A percentile compares a stretch with the other conserved stretches of the same genome.
These are phyloP conservation scores for Caenorhabditis auriculariae DNA, from an alignment of 2,888 invertebrate species.

Conservation along the genomic window DNA sequence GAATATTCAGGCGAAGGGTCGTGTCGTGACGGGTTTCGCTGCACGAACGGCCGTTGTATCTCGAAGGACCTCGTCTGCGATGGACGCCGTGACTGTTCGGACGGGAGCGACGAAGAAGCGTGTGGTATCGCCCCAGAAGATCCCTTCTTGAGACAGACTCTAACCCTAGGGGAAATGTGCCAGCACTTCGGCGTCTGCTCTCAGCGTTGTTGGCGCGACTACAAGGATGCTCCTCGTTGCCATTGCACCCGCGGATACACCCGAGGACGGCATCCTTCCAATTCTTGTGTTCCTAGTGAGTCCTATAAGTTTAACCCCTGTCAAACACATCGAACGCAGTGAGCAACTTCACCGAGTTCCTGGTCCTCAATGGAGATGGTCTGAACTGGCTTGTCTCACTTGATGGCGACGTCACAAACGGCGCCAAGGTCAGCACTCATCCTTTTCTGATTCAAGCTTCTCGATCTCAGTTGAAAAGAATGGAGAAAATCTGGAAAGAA, in stretches of 20 bases:
- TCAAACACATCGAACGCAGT: too few species aligned
- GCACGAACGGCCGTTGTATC: conserved; percentile 76
- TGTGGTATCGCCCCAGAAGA: too few species aligned
- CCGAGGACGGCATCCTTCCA: too few species aligned
- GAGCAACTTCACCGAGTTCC: conserved; percentile 17
- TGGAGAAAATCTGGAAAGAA: not conserved
- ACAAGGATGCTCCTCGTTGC: conserved; percentile 15
- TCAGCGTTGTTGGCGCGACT: conserved; percentile 23
- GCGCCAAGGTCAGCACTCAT: too few species aligned
- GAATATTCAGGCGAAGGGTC: conserved; percentile 7
- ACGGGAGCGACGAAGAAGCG: conserved; percentile 74
- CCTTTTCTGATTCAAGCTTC: too few species aligned
- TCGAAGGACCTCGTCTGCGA: conserved; percentile 70
- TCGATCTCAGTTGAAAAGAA: not conserved
- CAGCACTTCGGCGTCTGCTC: conserved; percentile 36
- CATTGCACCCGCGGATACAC: conserved; percentile 30
- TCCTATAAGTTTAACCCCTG: too few species aligned
- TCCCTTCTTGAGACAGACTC: too few species aligned
- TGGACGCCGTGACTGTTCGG: conserved; percentile 68
- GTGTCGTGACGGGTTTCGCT: conserved; percentile 69
- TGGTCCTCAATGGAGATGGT: conserved; percentile 15
- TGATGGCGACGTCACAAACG: too few species aligned
- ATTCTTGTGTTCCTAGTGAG: too few species aligned
- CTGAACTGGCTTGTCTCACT: too few species aligned
- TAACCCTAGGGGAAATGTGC: conserved; percentile 17